A percentile compares a stretch with the other conserved stretches of the same genome.
Evolutionary conservation across 1,140 invertebrate species (phyloP).

Genomic region (Batillaria attramentaria): DNA sequence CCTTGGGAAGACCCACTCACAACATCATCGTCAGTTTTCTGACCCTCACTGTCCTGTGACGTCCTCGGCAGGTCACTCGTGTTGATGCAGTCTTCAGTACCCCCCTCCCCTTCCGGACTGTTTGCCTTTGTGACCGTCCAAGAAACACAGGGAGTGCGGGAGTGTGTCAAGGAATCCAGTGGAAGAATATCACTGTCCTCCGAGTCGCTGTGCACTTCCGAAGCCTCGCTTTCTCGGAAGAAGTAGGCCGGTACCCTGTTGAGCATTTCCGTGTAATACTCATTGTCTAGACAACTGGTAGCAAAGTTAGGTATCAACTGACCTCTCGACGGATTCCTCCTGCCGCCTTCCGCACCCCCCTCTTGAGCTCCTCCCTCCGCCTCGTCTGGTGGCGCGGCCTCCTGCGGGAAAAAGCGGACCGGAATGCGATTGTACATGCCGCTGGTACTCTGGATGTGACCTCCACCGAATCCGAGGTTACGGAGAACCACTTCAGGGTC

Average conservation of each 20-base stretch:
- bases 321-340: slow-evolving; percentile 17
- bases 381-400: slow-evolving; percentile 8
- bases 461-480: slow-evolving; percentile 46
- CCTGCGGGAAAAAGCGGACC: slow-evolving; percentile 42
- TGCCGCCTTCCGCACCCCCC: slow-evolving; percentile 26
- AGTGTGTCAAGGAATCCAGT: no score
- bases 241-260: slow-evolving; percentile 25
- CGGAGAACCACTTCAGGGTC: slow-evolving; percentile 49
- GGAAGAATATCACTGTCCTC: no score
- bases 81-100: no score
- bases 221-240: slow-evolving; percentile 25
- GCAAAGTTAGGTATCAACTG: neutral
- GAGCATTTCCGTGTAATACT: slow-evolving; percentile 27
- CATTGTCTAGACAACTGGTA: neutral
- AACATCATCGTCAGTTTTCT: no score
- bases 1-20: no score
- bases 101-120: no score
- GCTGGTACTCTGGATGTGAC: slow-evolving; percentile 17
- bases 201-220: no score
- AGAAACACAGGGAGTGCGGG: no score
- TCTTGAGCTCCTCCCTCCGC: slow-evolving; percentile 22
- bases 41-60: no score
- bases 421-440: slow-evolving; percentile 39
- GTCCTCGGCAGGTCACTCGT: no score
- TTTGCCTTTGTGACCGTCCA: no score